These are phyloP conservation scores for Perizoma affinitatum DNA, from an alignment of 2,888 invertebrate species.

Conservation along the genomic window DNA sequence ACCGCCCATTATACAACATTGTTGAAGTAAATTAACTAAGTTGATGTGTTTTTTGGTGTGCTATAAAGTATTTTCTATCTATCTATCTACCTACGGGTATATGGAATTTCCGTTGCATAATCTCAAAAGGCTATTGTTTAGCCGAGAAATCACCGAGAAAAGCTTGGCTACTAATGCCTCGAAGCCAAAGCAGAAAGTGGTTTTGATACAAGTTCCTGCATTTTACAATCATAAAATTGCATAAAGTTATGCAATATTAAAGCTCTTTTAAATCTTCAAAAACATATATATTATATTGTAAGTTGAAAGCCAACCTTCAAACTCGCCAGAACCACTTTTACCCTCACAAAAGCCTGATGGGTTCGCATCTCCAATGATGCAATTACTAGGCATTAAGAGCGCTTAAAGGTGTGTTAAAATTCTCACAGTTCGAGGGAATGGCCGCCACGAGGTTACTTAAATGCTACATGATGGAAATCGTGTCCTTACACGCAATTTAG, in stretches of 20 bases:
- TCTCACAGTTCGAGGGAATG: conserved; percentile 68
- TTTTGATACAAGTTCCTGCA: neutral
- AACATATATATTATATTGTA: neutral
- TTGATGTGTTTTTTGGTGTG: too few relatives aligned
- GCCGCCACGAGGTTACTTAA: conserved; percentile 66
- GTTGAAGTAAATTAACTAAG: too few relatives aligned
- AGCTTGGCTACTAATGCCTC: neutral
- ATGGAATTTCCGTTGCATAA: neutral
- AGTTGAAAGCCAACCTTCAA: conserved; percentile 2
- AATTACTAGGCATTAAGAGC: conserved; percentile 72
- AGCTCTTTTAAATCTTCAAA: neutral
- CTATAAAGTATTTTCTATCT: too few relatives aligned
- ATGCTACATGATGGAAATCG: conserved; percentile 65
- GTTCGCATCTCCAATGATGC: conserved; percentile 36
- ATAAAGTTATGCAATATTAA: neutral
- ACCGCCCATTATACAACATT: too few relatives aligned
- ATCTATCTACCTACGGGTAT: neutral
- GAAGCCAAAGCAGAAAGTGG: neutral
- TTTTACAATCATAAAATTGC: too few relatives aligned
- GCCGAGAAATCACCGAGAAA: neutral
- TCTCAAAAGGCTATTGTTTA: neutral
- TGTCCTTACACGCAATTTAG: conserved; percentile 58
- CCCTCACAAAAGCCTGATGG: conserved; percentile 28
- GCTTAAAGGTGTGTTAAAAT: conserved; percentile 67
- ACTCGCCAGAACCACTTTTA: conserved; percentile 20